These are phyloP conservation scores for Rhizoglyphus robini DNA, from an alignment of 1,140 invertebrate species.

Conservation along the genomic window DNA sequence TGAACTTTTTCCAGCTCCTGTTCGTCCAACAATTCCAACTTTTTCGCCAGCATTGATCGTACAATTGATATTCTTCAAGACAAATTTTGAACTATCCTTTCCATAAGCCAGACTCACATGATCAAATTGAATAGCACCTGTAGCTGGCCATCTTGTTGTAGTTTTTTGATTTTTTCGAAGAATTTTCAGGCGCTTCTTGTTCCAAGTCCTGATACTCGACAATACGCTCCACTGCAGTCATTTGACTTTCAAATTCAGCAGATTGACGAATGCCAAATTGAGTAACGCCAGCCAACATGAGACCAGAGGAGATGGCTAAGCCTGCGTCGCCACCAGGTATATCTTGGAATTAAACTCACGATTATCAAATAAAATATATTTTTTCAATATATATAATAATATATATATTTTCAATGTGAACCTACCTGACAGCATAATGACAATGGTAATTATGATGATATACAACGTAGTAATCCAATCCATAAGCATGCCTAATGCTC, in stretches of 20 bases:
- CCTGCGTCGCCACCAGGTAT: conserved; percentile 52
- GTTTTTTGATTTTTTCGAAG: conserved; percentile 37
- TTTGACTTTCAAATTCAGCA: no score
- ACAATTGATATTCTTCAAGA: conserved; percentile 34
- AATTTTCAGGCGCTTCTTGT: conserved; percentile 52
- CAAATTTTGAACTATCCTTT: conserved; percentile 42
- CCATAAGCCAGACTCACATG: conserved; percentile 50
- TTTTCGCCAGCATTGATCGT: conserved; percentile 39
- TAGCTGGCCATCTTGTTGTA: conserved; percentile 48
- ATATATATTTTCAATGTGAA: no score
- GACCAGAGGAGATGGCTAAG: conserved; percentile 60
- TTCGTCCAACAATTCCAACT: no score
- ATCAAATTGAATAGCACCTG: conserved; percentile 50
- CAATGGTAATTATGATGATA: conserved; percentile 8
- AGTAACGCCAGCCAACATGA: no score
- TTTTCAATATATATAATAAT: no score
- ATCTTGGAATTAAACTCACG: not conserved
- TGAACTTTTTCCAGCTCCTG: conserved; percentile 81
- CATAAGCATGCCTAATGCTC: no score
- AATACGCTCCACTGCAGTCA: no score
- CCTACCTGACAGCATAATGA: conserved; percentile 16
- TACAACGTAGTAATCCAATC: no score
- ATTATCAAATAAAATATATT: no score
- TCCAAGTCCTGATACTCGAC: no score
- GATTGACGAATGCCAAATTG: no score